Evolutionary conservation across 2,888 invertebrate genomes (phyloP).

Genomic region (Iselma pallidipennis): DNA sequence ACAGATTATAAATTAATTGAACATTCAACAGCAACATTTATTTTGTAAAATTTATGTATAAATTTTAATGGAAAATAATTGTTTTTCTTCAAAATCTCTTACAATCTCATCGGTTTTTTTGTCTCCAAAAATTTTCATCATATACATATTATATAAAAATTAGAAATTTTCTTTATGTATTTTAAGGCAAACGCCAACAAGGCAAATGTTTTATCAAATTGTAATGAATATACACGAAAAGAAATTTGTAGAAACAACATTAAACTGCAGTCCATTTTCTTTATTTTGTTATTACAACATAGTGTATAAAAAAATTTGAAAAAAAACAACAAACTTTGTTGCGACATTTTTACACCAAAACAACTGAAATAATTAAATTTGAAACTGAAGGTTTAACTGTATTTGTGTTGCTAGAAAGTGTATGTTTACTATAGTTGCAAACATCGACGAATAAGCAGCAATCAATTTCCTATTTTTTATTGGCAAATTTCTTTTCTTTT

Average conservation of each 20-base stretch:
- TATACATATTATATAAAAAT: conserved; percentile 49
- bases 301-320: not conserved
- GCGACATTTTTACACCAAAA: conserved; percentile 10
- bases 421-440: conserved; percentile 19
- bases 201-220: conserved; percentile 44
- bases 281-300: conserved; percentile 15
- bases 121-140: conserved; percentile 25
- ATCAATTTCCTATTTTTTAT: conserved; percentile 18
- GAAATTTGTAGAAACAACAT: no score
- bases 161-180: conserved; percentile 46
- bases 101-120: conserved; percentile 33
- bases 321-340: conserved; percentile 35
- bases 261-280: conserved; percentile 39
- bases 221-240: conserved; percentile 33
- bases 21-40: conserved; percentile 46
- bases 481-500: not conserved
- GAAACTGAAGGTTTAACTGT: conserved; percentile 21
- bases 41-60: conserved; percentile 45
- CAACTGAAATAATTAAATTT: conserved; percentile 22
- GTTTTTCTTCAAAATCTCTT: conserved; percentile 29
- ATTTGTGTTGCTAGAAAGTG: conserved; percentile 14
- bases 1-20: conserved; percentile 38
- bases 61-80: conserved; percentile 40
- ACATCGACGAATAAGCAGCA: conserved; percentile 10
- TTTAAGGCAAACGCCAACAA: conserved; percentile 51